A percentile compares a stretch with the other conserved stretches of the same genome.
Evolutionary conservation across 2,888 invertebrate species (phyloP).

Genomic region (Willowsia nigromaculata): DNA sequence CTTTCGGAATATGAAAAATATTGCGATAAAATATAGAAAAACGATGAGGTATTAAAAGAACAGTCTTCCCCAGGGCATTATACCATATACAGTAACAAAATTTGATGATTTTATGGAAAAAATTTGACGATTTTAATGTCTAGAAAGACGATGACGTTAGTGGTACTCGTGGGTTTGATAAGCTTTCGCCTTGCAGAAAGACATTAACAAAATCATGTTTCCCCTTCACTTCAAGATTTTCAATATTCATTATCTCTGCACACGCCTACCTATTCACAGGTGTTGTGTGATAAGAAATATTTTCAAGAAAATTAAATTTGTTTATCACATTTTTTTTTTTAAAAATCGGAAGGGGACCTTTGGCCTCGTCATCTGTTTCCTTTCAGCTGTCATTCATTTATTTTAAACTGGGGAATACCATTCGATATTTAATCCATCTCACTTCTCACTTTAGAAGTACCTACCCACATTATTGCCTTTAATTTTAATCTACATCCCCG

Average conservation of each 20-base stretch:
- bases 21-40: too few relatives aligned
- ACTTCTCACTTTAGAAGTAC: not conserved
- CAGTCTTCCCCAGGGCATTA: too few relatives aligned
- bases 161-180: not conserved
- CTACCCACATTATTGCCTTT: not conserved
- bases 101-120: not conserved
- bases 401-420: not conserved
- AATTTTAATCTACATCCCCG: not conserved
- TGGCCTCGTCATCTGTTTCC: not conserved
- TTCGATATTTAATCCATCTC: not conserved
- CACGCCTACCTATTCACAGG: conserved; percentile 13
- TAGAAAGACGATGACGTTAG: not conserved
- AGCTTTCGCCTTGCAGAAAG: conserved; percentile 16
- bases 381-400: not conserved
- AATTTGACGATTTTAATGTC: not conserved
- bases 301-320: not conserved
- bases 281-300: not conserved
- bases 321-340: not conserved
- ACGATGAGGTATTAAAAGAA: too few relatives aligned
- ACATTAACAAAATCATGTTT: not conserved
- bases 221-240: not conserved
- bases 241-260: not conserved
- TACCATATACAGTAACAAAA: too few relatives aligned
- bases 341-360: not conserved
- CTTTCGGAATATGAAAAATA: not conserved